Evolutionary conservation across 2,888 invertebrate species (phyloP).

Genomic region (Panopea generosa): DNA sequence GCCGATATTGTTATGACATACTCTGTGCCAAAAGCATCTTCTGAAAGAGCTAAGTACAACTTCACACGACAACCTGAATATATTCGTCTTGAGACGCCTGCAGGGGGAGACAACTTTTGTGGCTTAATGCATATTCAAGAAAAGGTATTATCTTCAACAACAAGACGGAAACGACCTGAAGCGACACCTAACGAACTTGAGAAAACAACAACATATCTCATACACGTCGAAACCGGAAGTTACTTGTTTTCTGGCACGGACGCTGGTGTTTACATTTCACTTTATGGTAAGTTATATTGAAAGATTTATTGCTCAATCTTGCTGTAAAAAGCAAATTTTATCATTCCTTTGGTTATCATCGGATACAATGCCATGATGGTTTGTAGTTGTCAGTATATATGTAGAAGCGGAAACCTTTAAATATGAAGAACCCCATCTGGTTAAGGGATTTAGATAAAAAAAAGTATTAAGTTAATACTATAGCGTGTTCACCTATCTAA

Average conservation of each 20-base stretch:
- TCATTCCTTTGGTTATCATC: too few species aligned
- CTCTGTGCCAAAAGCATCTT: constrained; percentile 46
- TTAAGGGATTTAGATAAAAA: too few species aligned
- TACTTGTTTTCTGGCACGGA: constrained; percentile 60
- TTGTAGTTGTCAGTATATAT: too few species aligned
- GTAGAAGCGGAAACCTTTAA: too few species aligned
- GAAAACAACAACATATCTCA: constrained; percentile 53
- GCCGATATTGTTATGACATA: constrained; percentile 41
- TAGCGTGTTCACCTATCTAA: too few species aligned
- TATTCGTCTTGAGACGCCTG: constrained; percentile 23
- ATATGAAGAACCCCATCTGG: too few species aligned
- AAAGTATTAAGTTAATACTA: too few species aligned
- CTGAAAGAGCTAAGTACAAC: constrained; percentile 47
- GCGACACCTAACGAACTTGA: constrained; percentile 1
- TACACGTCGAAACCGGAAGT: constrained; percentile 59
- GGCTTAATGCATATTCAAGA: constrained; percentile 51
- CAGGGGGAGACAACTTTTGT: constrained; percentile 36
- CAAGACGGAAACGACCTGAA: constrained; percentile 37
- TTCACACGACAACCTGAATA: constrained; percentile 31
- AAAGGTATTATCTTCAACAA: constrained; percentile 50
- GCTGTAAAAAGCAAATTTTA: too few species aligned
- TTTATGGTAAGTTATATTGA: constrained; percentile 54
- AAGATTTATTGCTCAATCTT: too few species aligned
- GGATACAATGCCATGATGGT: too few species aligned
- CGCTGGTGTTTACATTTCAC: constrained; percentile 53